Evolutionary conservation across 2,113 vertebrate species (phyloP).

Genomic region (Megaceryle maxima): DNA sequence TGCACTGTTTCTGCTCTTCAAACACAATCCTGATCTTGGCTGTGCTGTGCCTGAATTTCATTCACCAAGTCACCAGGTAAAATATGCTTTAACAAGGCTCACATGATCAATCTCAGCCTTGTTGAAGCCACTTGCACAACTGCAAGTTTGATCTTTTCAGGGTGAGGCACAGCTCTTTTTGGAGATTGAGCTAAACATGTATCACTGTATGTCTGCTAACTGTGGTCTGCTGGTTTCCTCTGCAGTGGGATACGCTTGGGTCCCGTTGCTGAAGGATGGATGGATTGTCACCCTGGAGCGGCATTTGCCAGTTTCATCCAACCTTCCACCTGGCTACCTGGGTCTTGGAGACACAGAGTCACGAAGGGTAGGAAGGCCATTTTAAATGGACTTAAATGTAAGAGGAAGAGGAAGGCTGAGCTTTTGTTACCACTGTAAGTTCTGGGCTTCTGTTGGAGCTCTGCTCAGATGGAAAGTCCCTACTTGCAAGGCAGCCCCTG

Average conservation of each 20-base stretch:
- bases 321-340: constrained; percentile 88
- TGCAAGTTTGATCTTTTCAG: neutral
- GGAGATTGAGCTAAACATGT: neutral
- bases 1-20: neutral
- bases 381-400: neutral
- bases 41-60: neutral
- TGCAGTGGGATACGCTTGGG: constrained; percentile 91
- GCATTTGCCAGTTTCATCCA: constrained; percentile 87
- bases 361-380: constrained; percentile 78
- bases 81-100: neutral
- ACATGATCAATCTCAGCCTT: accelerated
- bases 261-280: constrained; percentile 89
- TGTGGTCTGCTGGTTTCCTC: neutral
- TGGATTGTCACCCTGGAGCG: constrained; percentile 86
- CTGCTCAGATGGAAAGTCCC: neutral
- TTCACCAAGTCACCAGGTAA: neutral
- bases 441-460: neutral
- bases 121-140: neutral
- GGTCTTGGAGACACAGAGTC: constrained; percentile 76
- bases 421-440: neutral
- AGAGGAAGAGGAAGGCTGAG: neutral
- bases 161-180: neutral
- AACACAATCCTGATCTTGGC: neutral
- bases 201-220: neutral
- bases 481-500: neutral